Conservation (phyloP, 1,140 invertebrate species). For the Micrasema longulum region DNA sequence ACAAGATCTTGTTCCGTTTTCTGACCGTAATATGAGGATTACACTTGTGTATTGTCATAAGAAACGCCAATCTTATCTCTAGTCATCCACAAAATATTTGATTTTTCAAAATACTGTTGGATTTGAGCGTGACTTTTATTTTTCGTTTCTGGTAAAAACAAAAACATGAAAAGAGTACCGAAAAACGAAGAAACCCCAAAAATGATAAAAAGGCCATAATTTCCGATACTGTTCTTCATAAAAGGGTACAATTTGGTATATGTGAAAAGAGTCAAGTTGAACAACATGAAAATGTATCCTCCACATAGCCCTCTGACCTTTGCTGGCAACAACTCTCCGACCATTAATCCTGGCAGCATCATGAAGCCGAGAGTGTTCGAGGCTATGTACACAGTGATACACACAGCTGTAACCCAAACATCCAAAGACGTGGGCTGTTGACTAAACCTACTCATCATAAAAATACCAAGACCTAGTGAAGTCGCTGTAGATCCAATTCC, state of each 20-base stretch:
- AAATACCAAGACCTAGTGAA: slow-evolving; percentile 70
- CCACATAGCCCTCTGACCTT: slow-evolving; percentile 74
- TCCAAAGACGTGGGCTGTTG: slow-evolving; percentile 60
- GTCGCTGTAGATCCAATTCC: slow-evolving; percentile 73
- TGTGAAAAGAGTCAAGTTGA: slow-evolving; percentile 76
- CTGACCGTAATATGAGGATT: too few species aligned
- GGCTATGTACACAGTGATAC: slow-evolving; percentile 74
- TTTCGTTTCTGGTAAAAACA: slow-evolving; percentile 87
- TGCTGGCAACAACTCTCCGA: slow-evolving; percentile 77
- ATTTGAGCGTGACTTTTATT: slow-evolving; percentile 82
- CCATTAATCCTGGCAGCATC: slow-evolving; percentile 77
- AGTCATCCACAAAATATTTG: slow-evolving; percentile 72
- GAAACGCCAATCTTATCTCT: not conserved
- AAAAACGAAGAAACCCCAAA: slow-evolving; percentile 77
- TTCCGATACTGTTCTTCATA: slow-evolving; percentile 70
- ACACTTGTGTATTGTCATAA: too few species aligned
- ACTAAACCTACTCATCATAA: slow-evolving; percentile 64
- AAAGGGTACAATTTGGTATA: slow-evolving; percentile 80
- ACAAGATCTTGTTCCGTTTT: too few species aligned
- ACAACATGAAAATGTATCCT: slow-evolving; percentile 77
- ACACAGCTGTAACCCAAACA: slow-evolving; percentile 65
- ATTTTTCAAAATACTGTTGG: slow-evolving; percentile 79
- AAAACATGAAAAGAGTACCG: slow-evolving; percentile 75
- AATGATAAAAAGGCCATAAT: slow-evolving; percentile 74
- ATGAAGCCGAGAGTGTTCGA: slow-evolving; percentile 80